These are phyloP conservation scores for Martes martes DNA, from an alignment of 2,113 vertebrate genomes.

Conservation along the genomic window DNA sequence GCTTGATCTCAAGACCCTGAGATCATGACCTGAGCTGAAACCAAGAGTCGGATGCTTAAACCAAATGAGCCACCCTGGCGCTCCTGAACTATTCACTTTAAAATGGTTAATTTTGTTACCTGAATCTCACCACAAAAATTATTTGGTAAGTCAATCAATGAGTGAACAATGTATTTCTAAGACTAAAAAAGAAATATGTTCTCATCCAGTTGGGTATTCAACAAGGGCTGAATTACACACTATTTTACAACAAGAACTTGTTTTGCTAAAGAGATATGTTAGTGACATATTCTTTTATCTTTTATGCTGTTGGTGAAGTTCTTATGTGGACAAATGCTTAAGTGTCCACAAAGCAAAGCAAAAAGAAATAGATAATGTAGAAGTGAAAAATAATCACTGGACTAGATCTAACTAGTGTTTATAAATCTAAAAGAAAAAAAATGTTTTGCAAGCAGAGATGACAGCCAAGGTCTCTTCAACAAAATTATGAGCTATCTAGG, in stretches of 20 bases:
- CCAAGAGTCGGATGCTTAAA: background rate
- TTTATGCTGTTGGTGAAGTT: background rate
- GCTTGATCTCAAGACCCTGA: background rate
- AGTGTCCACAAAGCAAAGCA: background rate
- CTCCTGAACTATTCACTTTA: background rate
- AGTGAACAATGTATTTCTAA: constrained; percentile 6
- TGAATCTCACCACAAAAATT: constrained; percentile 4
- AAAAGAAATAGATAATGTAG: constrained; percentile 15
- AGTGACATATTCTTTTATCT: background rate
- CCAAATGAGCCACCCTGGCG: background rate
- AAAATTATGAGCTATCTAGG: constrained; percentile 30
- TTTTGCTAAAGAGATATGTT: background rate
- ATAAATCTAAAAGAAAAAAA: constrained; percentile 50
- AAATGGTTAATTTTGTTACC: background rate
- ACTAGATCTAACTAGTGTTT: constrained; percentile 19
- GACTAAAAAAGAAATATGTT: background rate
- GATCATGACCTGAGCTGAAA: background rate
- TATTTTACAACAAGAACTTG: background rate
- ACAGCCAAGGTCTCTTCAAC: background rate
- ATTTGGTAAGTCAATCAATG: background rate
- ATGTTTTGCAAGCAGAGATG: constrained; percentile 5
- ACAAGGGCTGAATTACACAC: background rate
- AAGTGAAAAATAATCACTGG: background rate
- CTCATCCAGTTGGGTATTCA: background rate
- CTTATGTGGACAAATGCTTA: background rate